phyloP scores from a whole-genome alignment of 2,797 vertebrate species.

The Arvicola amphibius region DNA sequence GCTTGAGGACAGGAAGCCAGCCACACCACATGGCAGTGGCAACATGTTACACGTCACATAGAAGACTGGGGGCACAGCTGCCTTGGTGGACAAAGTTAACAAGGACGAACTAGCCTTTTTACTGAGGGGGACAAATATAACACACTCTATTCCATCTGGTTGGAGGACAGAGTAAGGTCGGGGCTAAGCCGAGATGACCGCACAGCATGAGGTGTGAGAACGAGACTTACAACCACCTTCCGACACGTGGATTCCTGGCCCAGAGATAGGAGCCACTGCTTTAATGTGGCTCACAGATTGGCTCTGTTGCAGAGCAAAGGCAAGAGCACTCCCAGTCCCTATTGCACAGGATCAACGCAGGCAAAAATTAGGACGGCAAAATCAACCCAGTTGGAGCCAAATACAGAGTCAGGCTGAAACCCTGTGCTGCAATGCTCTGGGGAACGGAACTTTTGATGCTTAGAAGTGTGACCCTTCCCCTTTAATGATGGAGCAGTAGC shows the following conservation, averaged over 20 bases:
- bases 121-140: background rate
- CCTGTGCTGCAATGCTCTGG: background rate
- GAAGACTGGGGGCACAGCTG: background rate
- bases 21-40: fast-evolving
- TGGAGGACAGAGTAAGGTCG: background rate
- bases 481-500: background rate
- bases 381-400: background rate
- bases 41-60: no score
- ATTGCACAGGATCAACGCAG: background rate
- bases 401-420: background rate
- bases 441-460: background rate
- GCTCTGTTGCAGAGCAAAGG: background rate
- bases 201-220: background rate
- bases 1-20: background rate
- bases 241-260: background rate
- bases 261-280: background rate
- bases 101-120: background rate
- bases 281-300: background rate
- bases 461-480: background rate
- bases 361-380: background rate
- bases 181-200: background rate
- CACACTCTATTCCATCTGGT: background rate
- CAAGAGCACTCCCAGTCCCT: background rate
- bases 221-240: background rate
- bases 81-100: background rate